Base-by-base conservation (phyloP, 2,888 invertebrate genomes). In the Megalurothrips usitatus region DNA sequence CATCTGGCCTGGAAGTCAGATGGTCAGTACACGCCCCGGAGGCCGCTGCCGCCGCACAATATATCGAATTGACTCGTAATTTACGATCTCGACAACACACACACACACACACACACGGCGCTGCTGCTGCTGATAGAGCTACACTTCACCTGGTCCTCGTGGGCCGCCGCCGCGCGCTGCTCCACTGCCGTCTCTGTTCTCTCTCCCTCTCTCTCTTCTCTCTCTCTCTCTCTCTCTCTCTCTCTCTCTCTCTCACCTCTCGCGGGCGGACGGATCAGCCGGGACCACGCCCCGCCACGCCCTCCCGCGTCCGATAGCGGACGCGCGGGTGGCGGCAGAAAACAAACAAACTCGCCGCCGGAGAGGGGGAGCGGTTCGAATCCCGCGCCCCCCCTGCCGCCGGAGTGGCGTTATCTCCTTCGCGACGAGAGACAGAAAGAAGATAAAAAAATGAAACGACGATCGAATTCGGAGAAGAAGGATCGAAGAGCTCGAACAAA, bases 1-100 rank as follows among this genome's bases (percentile, higher is more conserved):
- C 68, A 75, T 75, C 68, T 75, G 68, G 68, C 68, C 23, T n/a
- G 68, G 23, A 75, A 75, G 68, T 75, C 68, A 75, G 68, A 75
- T 75, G 68, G 68, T 26, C 68, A 75, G 68, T 75, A 26, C 68
- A 23, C 68, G 26, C 52, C 9, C 14, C 1, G 52, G 1, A 52
- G 52, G 9, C 14, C 52, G 9, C 1, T 23, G n/a, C 19, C 63
- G 63, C 17, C 9, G 68, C 26, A 75, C 68, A 75, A 26, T 26
- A 26, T 75, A 75, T 26, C 68, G 68, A 75, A 75, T 75, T 75
- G 68, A 26, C 68, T 75, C 68, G 26, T 75, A 75, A 75, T 75
- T 75, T 75, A 75, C 68, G 58, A 58, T 58, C n/a, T 58, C 58
- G 34, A 14, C n/a, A 58, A n/a, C 58, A 58, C 19, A 14, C 11